A percentile compares a stretch with the other conserved stretches of the same genome.
Evolutionary conservation across 1,140 invertebrate species (phyloP).

Genomic region (Callitettix versicolor): DNA sequence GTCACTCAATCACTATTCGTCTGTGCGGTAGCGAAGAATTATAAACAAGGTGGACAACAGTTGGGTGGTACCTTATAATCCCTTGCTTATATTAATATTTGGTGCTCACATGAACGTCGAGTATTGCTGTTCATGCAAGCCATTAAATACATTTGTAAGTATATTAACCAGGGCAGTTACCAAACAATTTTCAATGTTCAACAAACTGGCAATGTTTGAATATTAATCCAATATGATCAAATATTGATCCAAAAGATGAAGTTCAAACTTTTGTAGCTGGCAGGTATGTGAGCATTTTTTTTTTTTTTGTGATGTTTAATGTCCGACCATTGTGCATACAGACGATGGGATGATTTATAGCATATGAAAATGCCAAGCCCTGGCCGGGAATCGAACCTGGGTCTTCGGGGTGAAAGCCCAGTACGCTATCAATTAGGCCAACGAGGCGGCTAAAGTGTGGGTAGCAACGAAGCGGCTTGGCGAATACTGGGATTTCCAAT

Average conservation of each 20-base stretch:
- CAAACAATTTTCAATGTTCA: conserved; percentile 29
- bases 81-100: not conserved
- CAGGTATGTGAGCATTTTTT: conserved; percentile 34
- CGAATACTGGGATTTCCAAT: conserved; percentile 29
- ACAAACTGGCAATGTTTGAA: not conserved
- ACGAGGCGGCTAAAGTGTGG: too few relatives aligned
- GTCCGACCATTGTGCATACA: too few relatives aligned
- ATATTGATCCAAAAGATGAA: conserved; percentile 15
- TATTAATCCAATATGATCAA: too few relatives aligned
- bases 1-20: not conserved
- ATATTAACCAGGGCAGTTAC: conserved; percentile 36
- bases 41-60: conserved; percentile 20
- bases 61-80: too few relatives aligned
- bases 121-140: conserved; percentile 30
- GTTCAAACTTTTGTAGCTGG: conserved; percentile 26
- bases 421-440: too few relatives aligned
- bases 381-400: too few relatives aligned
- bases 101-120: conserved; percentile 32
- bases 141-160: conserved; percentile 33
- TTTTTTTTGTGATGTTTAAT: too few relatives aligned
- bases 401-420: too few relatives aligned
- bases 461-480: conserved; percentile 34
- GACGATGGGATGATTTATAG: too few relatives aligned
- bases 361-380: too few relatives aligned
- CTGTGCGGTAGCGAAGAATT: not conserved